Conservation (phyloP, 2,888 invertebrate genomes). For the Ditula angustiorana region DNA sequence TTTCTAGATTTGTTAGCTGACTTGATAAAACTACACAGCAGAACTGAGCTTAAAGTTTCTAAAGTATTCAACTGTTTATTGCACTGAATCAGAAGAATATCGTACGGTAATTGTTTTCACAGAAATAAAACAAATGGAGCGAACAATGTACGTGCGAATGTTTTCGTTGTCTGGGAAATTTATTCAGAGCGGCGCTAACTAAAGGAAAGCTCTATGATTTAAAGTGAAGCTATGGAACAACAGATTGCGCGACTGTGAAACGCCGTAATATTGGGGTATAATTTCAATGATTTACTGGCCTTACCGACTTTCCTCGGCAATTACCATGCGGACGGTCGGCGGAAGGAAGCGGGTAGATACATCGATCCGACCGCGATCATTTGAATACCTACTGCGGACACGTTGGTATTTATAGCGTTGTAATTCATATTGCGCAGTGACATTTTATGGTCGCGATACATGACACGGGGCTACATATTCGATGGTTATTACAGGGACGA, state of each 20-base stretch:
- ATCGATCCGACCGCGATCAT: constrained; percentile 77
- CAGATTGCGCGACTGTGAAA: constrained; percentile 71
- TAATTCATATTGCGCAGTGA: constrained; percentile 76
- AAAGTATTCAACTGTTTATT: constrained; percentile 28
- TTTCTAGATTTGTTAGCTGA: constrained; percentile 13
- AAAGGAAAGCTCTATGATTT: constrained; percentile 71
- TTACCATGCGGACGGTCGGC: constrained; percentile 79
- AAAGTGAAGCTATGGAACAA: constrained; percentile 67
- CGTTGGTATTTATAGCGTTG: constrained; percentile 75
- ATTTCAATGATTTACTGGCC: constrained; percentile 81
- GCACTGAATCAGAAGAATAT: constrained; percentile 10
- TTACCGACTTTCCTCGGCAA: constrained; percentile 72
- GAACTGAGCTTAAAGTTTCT: constrained; percentile 19
- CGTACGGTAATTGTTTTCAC: constrained; percentile 3
- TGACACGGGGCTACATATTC: constrained; percentile 56
- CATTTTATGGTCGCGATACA: constrained; percentile 72
- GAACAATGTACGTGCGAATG: constrained; percentile 51
- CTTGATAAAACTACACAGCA: constrained; percentile 15
- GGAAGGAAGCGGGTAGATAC: constrained; percentile 81
- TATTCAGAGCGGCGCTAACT: constrained; percentile 58
- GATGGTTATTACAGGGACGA: constrained; percentile 62
- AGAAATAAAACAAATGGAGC: constrained; percentile 23
- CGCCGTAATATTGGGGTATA: constrained; percentile 80
- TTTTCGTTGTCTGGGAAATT: constrained; percentile 61
- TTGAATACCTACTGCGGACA: constrained; percentile 77